A percentile compares a stretch with the other conserved stretches of the same genome.
phyloP scores from a whole-genome alignment of 2,888 invertebrate genomes.

The Scaeva pyrastri region DNA sequence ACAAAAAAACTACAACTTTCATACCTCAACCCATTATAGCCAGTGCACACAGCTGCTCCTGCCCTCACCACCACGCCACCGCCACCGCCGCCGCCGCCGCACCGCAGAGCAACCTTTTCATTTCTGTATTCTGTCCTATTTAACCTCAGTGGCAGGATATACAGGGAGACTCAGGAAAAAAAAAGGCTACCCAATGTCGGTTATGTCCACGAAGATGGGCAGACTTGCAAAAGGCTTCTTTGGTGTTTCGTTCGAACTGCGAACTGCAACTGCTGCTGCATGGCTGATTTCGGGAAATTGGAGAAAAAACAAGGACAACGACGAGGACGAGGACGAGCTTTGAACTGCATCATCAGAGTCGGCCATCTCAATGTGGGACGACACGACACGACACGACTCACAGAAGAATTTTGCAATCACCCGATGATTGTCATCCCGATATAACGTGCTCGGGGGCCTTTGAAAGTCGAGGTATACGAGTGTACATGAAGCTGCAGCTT shows the following conservation, averaged over 20 bases:
- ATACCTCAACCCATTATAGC: too few relatives aligned
- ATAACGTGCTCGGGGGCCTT: constrained; percentile 41
- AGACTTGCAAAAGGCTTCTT: constrained; percentile 43
- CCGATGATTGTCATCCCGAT: constrained; percentile 70
- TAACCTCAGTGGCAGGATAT: constrained; percentile 49
- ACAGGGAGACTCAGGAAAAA: background rate
- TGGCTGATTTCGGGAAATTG: constrained; percentile 35
- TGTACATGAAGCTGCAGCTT: background rate
- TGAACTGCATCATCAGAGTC: constrained; percentile 47
- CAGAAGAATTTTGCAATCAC: constrained; percentile 56
- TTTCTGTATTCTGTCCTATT: constrained; percentile 42
- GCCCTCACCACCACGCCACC: too few relatives aligned
- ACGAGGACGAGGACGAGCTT: background rate
- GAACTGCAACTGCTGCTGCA: constrained; percentile 11
- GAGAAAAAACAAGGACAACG: constrained; percentile 7
- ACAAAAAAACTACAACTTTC: background rate
- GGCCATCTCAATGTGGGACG: constrained; percentile 37
- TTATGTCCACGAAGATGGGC: constrained; percentile 23
- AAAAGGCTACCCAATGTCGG: constrained; percentile 17
- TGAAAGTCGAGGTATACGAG: background rate
- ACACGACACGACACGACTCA: constrained; percentile 41
- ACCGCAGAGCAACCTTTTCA: background rate
- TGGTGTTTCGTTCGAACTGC: background rate
- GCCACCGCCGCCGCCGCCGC: too few relatives aligned
- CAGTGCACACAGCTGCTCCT: background rate